phyloP scores from a whole-genome alignment of 2,888 invertebrate species.

The Cheilosia vernalis region DNA sequence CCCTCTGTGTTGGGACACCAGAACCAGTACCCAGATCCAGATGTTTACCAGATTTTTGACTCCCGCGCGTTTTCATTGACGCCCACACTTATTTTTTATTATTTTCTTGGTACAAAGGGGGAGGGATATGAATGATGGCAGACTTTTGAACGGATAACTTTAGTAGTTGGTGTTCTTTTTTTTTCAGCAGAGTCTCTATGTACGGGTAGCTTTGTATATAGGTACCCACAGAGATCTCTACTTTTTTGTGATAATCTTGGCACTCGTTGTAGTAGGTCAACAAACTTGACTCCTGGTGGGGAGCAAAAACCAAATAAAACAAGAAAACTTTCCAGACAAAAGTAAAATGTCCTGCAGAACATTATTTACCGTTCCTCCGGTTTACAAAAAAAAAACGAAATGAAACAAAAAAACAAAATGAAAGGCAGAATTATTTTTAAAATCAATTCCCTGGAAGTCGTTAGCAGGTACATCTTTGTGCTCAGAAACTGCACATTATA shows the following conservation, averaged over 20 bases:
- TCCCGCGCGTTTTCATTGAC: constrained; percentile 47
- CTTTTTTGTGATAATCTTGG: constrained; percentile 8
- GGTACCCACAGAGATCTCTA: background rate
- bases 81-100: constrained; percentile 26
- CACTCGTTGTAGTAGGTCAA: constrained; percentile 57
- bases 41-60: constrained; percentile 42
- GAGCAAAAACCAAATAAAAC: constrained; percentile 24
- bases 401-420: constrained; percentile 5
- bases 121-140: constrained; percentile 31
- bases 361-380: constrained; percentile 14
- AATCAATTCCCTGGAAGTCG: constrained; percentile 55
- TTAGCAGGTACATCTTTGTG: constrained; percentile 34
- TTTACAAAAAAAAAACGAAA: background rate
- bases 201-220: background rate
- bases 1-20: constrained; percentile 5
- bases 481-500: constrained; percentile 29
- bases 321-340: constrained; percentile 70
- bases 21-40: constrained; percentile 27
- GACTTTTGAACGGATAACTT: constrained; percentile 47
- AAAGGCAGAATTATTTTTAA: constrained; percentile 23
- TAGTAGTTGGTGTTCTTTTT: constrained; percentile 5
- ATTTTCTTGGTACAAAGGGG: constrained; percentile 3
- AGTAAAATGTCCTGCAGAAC: constrained; percentile 35
- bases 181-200: background rate
- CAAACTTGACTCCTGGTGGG: constrained; percentile 40